These are phyloP conservation scores for Pipa parva DNA, from an alignment of 2,113 vertebrate species.

Conservation along the genomic window DNA sequence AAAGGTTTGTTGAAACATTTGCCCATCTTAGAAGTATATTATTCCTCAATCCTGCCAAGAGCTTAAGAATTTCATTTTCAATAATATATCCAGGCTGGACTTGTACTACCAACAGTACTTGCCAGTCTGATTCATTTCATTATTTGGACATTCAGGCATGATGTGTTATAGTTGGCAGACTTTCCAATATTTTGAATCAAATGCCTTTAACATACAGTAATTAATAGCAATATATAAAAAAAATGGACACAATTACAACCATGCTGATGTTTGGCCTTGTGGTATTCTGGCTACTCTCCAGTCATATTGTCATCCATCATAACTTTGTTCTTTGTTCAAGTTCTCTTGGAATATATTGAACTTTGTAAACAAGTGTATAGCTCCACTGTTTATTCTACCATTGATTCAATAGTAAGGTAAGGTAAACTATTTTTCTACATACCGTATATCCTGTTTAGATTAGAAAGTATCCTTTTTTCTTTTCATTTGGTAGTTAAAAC, in stretches of 20 bases:
- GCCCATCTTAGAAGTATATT: background rate
- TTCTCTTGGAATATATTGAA: too few species aligned
- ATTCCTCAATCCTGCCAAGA: background rate
- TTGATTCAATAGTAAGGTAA: too few species aligned
- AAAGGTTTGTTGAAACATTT: too few species aligned
- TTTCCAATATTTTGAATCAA: background rate
- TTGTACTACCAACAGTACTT: background rate
- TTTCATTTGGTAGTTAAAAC: too few species aligned
- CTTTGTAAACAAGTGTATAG: too few species aligned
- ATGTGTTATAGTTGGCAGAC: background rate
- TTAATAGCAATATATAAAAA: background rate
- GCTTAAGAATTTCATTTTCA: background rate
- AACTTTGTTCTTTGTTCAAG: too few species aligned
- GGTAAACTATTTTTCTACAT: too few species aligned
- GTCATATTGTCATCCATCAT: too few species aligned
- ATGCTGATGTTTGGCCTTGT: background rate
- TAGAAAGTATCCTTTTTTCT: too few species aligned
- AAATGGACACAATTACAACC: background rate
- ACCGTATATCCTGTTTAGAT: too few species aligned
- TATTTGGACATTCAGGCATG: background rate
- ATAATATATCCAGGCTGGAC: background rate
- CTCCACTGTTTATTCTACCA: too few species aligned
- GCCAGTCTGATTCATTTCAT: conserved; percentile 6
- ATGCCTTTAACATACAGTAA: background rate
- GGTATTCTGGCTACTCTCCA: background rate